phyloP scores from a whole-genome alignment of 2,888 invertebrate species.

The Chloromyia formosa region DNA sequence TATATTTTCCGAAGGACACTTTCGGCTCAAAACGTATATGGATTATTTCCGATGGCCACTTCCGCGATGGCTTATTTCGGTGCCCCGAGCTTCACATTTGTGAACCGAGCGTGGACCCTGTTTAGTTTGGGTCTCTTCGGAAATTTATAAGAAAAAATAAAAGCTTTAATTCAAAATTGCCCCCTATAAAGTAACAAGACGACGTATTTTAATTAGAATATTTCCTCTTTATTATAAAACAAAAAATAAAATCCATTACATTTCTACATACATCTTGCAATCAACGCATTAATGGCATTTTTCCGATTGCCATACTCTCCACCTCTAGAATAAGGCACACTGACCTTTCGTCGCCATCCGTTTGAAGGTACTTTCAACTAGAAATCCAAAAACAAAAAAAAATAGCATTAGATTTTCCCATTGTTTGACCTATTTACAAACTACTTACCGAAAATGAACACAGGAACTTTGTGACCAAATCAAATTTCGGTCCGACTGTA shows the following conservation, averaged over 20 bases:
- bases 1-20: too few species aligned
- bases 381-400: slow-evolving; percentile 46
- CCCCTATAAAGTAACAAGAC: too few species aligned
- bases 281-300: slow-evolving; percentile 58
- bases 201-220: too few species aligned
- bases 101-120: too few species aligned
- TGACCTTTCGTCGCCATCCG: slow-evolving; percentile 62
- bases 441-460: slow-evolving; percentile 62
- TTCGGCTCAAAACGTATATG: too few species aligned
- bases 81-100: too few species aligned
- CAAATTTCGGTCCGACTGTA: slow-evolving; percentile 62
- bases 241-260: slow-evolving; percentile 7
- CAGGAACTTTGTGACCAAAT: slow-evolving; percentile 57
- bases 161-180: too few species aligned
- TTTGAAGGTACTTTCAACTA: slow-evolving; percentile 61
- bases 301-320: slow-evolving; percentile 64
- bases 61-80: too few species aligned
- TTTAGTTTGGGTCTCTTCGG: too few species aligned
- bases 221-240: slow-evolving; percentile 24
- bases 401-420: slow-evolving; percentile 7
- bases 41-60: too few species aligned
- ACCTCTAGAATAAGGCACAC: slow-evolving; percentile 60
- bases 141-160: too few species aligned
- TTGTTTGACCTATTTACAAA: neutral
- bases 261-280: slow-evolving; percentile 60